These are phyloP conservation scores for Ectobius pallidus DNA, from an alignment of 2,888 invertebrate species.

Conservation along the genomic window DNA sequence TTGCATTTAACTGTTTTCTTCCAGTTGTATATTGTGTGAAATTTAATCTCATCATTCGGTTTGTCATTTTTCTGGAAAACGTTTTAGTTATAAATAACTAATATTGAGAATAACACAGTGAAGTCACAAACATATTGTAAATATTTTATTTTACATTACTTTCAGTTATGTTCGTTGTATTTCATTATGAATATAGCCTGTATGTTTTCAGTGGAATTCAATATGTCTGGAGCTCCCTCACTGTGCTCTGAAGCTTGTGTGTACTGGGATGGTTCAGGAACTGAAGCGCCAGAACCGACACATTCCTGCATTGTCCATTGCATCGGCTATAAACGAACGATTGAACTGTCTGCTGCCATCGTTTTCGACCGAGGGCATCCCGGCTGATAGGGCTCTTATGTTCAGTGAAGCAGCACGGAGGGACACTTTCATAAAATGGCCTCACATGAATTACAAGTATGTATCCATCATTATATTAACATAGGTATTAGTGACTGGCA, in stretches of 20 bases:
- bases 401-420: constrained; percentile 90
- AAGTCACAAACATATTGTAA: too few relatives aligned
- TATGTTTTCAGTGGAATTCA: constrained; percentile 97
- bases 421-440: constrained; percentile 93
- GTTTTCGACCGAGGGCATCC: constrained; percentile 57
- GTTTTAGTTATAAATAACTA: too few relatives aligned
- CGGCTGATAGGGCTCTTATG: constrained; percentile 70
- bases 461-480: too few relatives aligned
- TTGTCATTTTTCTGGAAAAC: too few relatives aligned
- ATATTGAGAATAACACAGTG: too few relatives aligned
- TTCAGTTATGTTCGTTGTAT: too few relatives aligned
- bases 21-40: too few relatives aligned
- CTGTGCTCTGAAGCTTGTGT: constrained; percentile 78
- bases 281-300: constrained; percentile 81
- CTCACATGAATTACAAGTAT: constrained; percentile 96
- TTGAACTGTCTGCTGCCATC: constrained; percentile 74
- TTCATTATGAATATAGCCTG: too few relatives aligned
- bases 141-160: too few relatives aligned
- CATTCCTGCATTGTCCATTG: constrained; percentile 85
- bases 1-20: too few relatives aligned
- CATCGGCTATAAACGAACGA: constrained; percentile 87
- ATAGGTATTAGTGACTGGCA: too few relatives aligned
- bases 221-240: constrained; percentile 83
- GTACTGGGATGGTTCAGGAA: constrained; percentile 79
- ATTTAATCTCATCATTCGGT: too few relatives aligned